A percentile compares a stretch with the other conserved stretches of the same genome.
Conservation (phyloP, 2,797 vertebrate genomes). For the Channallabes apus region DNA sequence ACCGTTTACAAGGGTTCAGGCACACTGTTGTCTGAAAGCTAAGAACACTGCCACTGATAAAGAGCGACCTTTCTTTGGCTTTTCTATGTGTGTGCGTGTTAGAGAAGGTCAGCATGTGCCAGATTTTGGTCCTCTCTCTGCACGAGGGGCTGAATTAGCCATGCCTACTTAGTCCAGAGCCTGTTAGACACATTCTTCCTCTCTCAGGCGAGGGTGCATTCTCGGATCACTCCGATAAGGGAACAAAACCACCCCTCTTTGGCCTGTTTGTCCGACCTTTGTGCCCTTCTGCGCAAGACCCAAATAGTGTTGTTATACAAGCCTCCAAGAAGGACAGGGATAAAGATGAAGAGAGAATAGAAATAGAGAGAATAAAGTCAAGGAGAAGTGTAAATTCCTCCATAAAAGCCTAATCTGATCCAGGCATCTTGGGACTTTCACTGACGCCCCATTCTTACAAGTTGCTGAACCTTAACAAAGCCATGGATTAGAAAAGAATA, state of each 20-base stretch:
- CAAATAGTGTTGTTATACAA: slow-evolving; percentile 18
- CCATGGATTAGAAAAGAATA: slow-evolving; percentile 21
- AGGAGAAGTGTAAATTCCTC: slow-evolving; percentile 27
- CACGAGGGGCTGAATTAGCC: slow-evolving; percentile 15
- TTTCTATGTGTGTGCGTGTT: not conserved
- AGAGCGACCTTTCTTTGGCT: not conserved
- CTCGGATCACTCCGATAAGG: slow-evolving; percentile 39
- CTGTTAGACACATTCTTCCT: slow-evolving; percentile 24
- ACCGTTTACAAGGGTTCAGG: not conserved
- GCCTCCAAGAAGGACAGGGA: slow-evolving; percentile 7
- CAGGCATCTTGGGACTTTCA: slow-evolving; percentile 24
- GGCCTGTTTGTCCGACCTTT: slow-evolving; percentile 23
- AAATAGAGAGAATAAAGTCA: not conserved
- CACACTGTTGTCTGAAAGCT: slow-evolving; percentile 10
- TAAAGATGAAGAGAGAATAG: slow-evolving; percentile 5
- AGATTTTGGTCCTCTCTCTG: slow-evolving; percentile 15
- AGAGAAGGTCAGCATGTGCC: slow-evolving; percentile 11
- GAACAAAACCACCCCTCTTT: slow-evolving; percentile 43
- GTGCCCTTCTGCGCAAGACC: slow-evolving; percentile 17
- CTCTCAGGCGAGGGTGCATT: not conserved
- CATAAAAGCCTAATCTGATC: slow-evolving; percentile 11
- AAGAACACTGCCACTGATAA: not conserved
- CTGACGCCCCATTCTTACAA: slow-evolving; percentile 16
- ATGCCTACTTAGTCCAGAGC: not conserved
- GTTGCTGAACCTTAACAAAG: slow-evolving; percentile 23